A percentile compares a stretch with the other conserved stretches of the same genome.
phyloP scores from a whole-genome alignment of 2,797 vertebrate genomes.

The Nyctibius grandis region DNA sequence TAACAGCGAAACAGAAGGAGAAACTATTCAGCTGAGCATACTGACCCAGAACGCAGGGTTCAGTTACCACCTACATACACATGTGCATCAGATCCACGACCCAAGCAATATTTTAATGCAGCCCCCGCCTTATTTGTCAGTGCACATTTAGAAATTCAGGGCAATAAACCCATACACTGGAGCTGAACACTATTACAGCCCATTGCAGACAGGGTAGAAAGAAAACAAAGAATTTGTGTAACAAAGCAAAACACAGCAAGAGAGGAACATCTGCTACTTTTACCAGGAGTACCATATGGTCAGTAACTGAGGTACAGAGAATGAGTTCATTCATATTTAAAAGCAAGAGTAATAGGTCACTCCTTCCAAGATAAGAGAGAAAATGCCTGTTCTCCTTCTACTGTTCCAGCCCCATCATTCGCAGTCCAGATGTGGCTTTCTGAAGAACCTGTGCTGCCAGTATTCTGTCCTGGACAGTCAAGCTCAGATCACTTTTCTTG shows the following conservation, averaged over 20 bases:
- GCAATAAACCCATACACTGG: neutral
- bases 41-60: neutral
- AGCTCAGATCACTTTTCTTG: neutral
- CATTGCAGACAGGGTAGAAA: neutral
- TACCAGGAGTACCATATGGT: slow-evolving; percentile 55
- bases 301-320: slow-evolving; percentile 4
- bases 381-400: neutral
- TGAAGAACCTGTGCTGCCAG: neutral
- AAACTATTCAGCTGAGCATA: neutral
- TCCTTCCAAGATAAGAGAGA: neutral
- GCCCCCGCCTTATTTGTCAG: neutral
- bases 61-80: neutral
- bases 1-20: neutral
- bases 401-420: neutral
- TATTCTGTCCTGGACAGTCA: neutral
- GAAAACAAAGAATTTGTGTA: slow-evolving; percentile 28
- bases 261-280: slow-evolving; percentile 63
- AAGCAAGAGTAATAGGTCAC: slow-evolving; percentile 4
- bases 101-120: neutral
- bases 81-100: neutral
- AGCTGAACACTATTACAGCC: neutral
- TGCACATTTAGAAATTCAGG: neutral
- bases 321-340: slow-evolving; percentile 45
- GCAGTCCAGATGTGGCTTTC: neutral
- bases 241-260: slow-evolving; percentile 6